phyloP scores from a whole-genome alignment of 1,140 invertebrate genomes.

The Nylanderia fulva region DNA sequence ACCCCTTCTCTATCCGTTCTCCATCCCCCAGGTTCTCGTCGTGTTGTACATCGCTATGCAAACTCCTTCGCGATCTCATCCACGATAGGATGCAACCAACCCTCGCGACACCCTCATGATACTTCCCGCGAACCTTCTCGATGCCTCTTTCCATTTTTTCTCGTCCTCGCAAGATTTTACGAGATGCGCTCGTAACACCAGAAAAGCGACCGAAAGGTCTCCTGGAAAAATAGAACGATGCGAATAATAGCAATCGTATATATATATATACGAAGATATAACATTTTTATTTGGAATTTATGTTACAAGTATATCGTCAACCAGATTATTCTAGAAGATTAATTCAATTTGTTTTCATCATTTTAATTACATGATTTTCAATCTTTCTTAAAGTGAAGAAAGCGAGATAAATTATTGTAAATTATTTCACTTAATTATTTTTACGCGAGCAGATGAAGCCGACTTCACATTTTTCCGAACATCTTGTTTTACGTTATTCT shows the following conservation, averaged over 20 bases:
- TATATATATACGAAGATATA: background rate
- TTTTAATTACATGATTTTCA: background rate
- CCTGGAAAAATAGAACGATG: background rate
- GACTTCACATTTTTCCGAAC: constrained; percentile 29
- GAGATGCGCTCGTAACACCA: constrained; percentile 38
- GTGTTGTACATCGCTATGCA: constrained; percentile 68
- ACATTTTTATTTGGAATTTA: constrained; percentile 1
- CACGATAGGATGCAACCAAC: constrained; percentile 73
- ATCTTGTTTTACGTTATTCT: constrained; percentile 29
- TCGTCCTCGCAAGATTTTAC: constrained; percentile 31
- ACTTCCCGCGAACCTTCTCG: constrained; percentile 20
- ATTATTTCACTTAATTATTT: background rate
- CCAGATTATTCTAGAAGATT: background rate
- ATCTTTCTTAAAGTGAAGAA: background rate
- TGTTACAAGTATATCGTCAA: background rate
- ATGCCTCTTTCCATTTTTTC: constrained; percentile 56
- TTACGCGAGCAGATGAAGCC: background rate
- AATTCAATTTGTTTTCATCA: no score
- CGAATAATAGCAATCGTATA: constrained; percentile 16
- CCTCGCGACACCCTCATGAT: constrained; percentile 26
- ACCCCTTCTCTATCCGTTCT: background rate
- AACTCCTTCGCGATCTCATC: constrained; percentile 65
- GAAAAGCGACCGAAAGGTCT: constrained; percentile 10
- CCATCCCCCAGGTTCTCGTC: background rate
- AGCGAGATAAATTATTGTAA: background rate